Evolutionary conservation across 2,888 invertebrate species (phyloP).

Genomic region (Aquatica leii): DNA sequence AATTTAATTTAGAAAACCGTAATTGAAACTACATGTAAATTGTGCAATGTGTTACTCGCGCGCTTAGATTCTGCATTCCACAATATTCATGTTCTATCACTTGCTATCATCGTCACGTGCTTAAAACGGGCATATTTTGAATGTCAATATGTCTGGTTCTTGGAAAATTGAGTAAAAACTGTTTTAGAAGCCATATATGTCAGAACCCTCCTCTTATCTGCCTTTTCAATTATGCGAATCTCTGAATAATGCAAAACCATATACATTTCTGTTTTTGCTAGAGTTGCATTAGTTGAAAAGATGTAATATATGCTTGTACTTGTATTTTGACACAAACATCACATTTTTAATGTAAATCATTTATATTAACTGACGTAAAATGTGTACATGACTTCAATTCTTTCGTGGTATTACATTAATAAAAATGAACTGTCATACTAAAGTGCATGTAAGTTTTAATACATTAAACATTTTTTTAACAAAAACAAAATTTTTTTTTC

Average conservation of each 20-base stretch:
- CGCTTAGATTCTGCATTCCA: background rate
- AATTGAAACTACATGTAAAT: no score
- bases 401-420: no score
- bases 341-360: no score
- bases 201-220: conserved; percentile 33
- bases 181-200: conserved; percentile 26
- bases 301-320: background rate
- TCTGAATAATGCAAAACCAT: conserved; percentile 37
- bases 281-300: background rate
- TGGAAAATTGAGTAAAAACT: conserved; percentile 32
- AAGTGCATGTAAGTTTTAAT: no score
- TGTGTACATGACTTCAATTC: conserved; percentile 3
- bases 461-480: no score
- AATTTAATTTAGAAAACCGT: no score
- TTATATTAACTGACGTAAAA: no score
- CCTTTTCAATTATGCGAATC: conserved; percentile 45
- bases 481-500: no score
- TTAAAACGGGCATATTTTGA: conserved; percentile 34
- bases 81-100: conserved; percentile 20
- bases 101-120: conserved; percentile 37
- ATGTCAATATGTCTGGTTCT: conserved; percentile 37
- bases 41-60: no score
- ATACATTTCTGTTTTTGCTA: background rate
- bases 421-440: no score
- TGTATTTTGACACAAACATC: background rate